Conservation (phyloP, 2,797 vertebrate species). For the Monodelphis domestica region DNA sequence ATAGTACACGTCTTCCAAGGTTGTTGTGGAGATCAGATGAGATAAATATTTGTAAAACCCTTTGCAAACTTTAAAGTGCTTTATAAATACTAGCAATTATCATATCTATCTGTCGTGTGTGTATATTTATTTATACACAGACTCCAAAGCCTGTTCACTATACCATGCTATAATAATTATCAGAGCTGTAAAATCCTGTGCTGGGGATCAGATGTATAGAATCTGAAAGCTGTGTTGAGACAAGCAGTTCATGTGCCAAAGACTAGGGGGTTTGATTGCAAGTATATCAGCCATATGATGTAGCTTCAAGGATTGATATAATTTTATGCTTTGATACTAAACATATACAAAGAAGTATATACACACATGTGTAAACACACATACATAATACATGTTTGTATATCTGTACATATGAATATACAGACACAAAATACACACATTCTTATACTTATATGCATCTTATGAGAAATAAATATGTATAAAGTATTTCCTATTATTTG, state of each 20-base stretch:
- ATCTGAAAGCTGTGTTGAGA: neutral
- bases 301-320: neutral
- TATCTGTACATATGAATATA: neutral
- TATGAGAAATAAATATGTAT: neutral
- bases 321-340: neutral
- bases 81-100: neutral
- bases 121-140: neutral
- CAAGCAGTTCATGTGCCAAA: neutral
- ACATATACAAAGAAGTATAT: no score
- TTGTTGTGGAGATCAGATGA: neutral
- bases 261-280: no score
- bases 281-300: neutral
- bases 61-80: neutral
- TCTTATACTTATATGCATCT: neutral
- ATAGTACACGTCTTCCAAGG: neutral
- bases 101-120: neutral
- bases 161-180: neutral
- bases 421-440: no score
- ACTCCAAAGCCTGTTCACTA: neutral
- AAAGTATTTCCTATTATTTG: neutral
- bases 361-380: neutral
- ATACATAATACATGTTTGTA: neutral
- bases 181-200: neutral
- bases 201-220: neutral
- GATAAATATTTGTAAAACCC: neutral